A percentile compares a stretch with the other conserved stretches of the same genome.
Conservation (phyloP, 1,140 invertebrate genomes). For the Helicoverpa armigera region DNA sequence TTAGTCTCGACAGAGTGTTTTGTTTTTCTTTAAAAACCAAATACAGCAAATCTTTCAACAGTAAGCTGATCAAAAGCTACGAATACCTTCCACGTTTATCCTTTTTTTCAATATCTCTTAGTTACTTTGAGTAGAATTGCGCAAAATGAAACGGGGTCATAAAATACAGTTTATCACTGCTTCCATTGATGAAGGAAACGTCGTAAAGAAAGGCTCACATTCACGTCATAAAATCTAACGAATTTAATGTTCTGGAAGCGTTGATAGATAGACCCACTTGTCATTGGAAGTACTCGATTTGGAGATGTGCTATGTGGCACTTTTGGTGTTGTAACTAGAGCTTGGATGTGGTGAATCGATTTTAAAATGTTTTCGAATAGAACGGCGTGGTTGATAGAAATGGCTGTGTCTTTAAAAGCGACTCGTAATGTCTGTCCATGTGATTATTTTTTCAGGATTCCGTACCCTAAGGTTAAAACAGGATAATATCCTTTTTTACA, state of each 20-base stretch:
- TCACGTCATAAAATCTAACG: constrained; percentile 41
- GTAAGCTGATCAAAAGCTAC: background rate
- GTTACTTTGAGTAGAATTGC: background rate
- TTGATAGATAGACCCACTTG: constrained; percentile 33
- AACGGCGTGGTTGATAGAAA: too few relatives aligned
- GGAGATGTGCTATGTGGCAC: background rate
- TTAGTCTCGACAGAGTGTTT: too few relatives aligned
- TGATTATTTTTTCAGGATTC: too few relatives aligned
- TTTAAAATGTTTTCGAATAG: background rate
- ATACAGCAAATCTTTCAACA: too few relatives aligned
- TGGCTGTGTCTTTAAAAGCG: too few relatives aligned
- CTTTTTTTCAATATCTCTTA: background rate
- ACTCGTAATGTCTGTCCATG: too few relatives aligned
- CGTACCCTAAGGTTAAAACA: too few relatives aligned
- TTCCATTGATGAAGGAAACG: constrained; percentile 32
- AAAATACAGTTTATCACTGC: constrained; percentile 39
- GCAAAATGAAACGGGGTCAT: background rate
- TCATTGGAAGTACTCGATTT: background rate
- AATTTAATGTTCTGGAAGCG: constrained; percentile 37
- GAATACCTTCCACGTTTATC: background rate
- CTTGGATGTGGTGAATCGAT: background rate
- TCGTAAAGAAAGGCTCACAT: constrained; percentile 25
- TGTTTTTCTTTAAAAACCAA: too few relatives aligned
- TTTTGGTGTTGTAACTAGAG: background rate
- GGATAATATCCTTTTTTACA: too few relatives aligned